Conservation (phyloP, 1,140 invertebrate genomes). For the Mycetomoellerius zeteki region DNA sequence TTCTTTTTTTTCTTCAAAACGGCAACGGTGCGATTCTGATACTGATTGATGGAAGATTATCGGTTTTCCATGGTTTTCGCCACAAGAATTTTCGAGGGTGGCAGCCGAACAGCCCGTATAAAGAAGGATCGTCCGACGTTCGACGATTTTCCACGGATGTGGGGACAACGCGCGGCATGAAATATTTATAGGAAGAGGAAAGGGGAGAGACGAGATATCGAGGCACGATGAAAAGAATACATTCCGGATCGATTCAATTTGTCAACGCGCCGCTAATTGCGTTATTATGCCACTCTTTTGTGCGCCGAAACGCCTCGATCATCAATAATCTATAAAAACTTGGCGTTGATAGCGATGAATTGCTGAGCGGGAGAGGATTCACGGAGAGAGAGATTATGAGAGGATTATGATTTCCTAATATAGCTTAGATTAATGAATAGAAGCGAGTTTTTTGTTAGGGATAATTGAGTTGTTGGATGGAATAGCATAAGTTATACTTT, state of each 20-base stretch:
- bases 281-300: conserved; percentile 82
- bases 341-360: conserved; percentile 37
- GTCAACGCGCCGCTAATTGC: conserved; percentile 86
- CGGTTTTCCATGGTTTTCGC: conserved; percentile 79
- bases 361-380: not conserved
- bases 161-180: conserved; percentile 81
- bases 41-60: conserved; percentile 87
- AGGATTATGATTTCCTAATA: conserved; percentile 38
- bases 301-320: conserved; percentile 77
- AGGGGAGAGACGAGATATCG: conserved; percentile 68
- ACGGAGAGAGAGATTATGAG: conserved; percentile 33
- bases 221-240: conserved; percentile 84
- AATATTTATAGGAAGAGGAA: conserved; percentile 84
- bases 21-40: conserved; percentile 72
- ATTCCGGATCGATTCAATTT: conserved; percentile 86
- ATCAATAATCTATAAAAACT: conserved; percentile 84
- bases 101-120: conserved; percentile 18
- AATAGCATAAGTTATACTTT: not conserved
- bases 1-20: not conserved
- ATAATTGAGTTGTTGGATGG: conserved; percentile 1
- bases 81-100: conserved; percentile 64
- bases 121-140: conserved; percentile 62
- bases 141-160: conserved; percentile 83
- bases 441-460: conserved; percentile 17
- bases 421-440: conserved; percentile 49